A percentile compares a stretch with the other conserved stretches of the same genome.
phyloP scores from a whole-genome alignment of 2,888 invertebrate genomes.

The Drosophila testacea region DNA sequence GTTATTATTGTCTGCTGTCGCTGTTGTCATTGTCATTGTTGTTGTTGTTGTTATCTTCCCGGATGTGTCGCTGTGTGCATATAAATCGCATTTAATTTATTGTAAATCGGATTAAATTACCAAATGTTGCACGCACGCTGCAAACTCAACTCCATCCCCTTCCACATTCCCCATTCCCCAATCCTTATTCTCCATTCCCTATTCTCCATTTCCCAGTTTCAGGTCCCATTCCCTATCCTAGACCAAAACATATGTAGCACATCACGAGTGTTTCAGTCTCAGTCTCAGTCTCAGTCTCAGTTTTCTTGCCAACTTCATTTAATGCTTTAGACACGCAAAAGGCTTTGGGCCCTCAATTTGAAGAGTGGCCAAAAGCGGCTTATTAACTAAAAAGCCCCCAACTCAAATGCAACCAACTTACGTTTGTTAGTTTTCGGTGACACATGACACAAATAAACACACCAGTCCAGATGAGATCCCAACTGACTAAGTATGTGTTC shows the following conservation, averaged over 20 bases:
- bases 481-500: not conserved
- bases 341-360: constrained; percentile 26
- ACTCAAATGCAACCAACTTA: constrained; percentile 1
- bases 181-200: not conserved
- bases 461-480: constrained; percentile 3
- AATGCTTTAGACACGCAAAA: constrained; percentile 17
- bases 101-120: constrained; percentile 84
- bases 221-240: not conserved
- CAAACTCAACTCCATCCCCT: constrained; percentile 19
- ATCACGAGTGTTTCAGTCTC: not conserved
- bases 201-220: not conserved
- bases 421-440: constrained; percentile 11
- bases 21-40: constrained; percentile 33
- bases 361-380: constrained; percentile 67
- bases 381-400: constrained; percentile 59
- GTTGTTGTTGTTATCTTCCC: constrained; percentile 73
- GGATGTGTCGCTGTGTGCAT: constrained; percentile 79
- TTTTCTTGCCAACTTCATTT: constrained; percentile 5
- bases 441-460: constrained; percentile 29
- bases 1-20: constrained; percentile 59
- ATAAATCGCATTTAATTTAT: constrained; percentile 84
- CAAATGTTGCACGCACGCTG: constrained; percentile 74
- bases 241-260: not conserved
- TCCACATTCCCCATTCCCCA: not conserved
- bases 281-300: constrained; percentile 10